Percentiles rank a stretch among this genome's conserved stretches.
Evolutionary conservation across 2,888 invertebrate genomes (phyloP).

Genomic region (Latheticus oryzae): DNA sequence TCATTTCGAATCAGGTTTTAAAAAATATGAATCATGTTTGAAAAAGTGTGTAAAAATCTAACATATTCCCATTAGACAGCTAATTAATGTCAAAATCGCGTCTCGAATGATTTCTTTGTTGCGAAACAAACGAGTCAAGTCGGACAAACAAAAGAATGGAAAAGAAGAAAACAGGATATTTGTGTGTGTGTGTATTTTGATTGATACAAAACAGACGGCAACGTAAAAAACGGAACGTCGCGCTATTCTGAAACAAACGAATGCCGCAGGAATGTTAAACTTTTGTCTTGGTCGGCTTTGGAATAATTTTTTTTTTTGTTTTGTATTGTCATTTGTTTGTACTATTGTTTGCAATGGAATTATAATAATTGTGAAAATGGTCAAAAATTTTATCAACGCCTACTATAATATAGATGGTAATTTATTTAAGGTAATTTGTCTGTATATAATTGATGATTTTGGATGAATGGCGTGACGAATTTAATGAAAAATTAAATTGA

Average conservation of each 20-base stretch:
- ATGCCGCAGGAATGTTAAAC: slow-evolving; percentile 61
- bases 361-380: too few relatives aligned
- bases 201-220: slow-evolving; percentile 64
- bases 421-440: too few relatives aligned
- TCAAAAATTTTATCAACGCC: too few relatives aligned
- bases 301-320: too few relatives aligned
- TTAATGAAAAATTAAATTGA: slow-evolving; percentile 20
- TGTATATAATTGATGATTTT: too few relatives aligned
- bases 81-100: slow-evolving; percentile 63
- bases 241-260: slow-evolving; percentile 60
- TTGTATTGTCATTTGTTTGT: too few relatives aligned
- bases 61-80: slow-evolving; percentile 62
- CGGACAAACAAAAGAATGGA: too few relatives aligned
- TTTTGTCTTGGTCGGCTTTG: slow-evolving; percentile 47
- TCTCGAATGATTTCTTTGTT: slow-evolving; percentile 62
- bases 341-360: too few relatives aligned
- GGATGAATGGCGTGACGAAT: slow-evolving; percentile 16
- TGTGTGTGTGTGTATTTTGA: too few relatives aligned
- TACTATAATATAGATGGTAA: too few relatives aligned
- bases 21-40: slow-evolving; percentile 20
- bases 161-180: too few relatives aligned
- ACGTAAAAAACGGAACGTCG: slow-evolving; percentile 61
- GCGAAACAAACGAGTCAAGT: slow-evolving; percentile 58
- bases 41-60: slow-evolving; percentile 56
- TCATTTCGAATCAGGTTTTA: slow-evolving; percentile 8